phyloP scores from a whole-genome alignment of 2,113 vertebrate species.

The Nycticryphes semicollaris region DNA sequence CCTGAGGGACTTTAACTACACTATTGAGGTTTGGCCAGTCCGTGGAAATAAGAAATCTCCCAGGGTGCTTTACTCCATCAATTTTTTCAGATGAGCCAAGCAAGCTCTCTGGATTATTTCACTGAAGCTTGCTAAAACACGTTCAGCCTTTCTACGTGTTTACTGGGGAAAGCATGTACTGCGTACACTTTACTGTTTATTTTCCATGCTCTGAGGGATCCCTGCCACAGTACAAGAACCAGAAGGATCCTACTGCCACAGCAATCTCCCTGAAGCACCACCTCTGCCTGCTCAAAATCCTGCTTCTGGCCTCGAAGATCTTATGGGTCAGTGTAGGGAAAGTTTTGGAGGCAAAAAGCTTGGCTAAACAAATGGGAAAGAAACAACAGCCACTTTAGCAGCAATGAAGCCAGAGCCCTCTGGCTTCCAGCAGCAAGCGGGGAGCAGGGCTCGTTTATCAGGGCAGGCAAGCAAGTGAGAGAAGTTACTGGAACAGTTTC shows the following conservation, averaged over 20 bases:
- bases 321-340: background rate
- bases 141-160: background rate
- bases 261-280: background rate
- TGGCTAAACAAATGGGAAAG: background rate
- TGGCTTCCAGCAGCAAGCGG: background rate
- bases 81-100: background rate
- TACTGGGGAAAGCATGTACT: background rate
- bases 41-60: background rate
- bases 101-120: fast-evolving
- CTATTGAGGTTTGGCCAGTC: fast-evolving
- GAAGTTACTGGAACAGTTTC: background rate
- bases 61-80: background rate
- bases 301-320: background rate
- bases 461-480: background rate
- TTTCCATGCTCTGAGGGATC: background rate
- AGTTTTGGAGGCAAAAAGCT: background rate
- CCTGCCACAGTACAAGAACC: background rate
- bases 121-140: background rate
- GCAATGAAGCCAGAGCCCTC: background rate
- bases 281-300: background rate
- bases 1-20: background rate
- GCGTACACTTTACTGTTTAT: fast-evolving
- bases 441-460: background rate
- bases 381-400: background rate
- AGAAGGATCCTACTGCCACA: background rate